Evolutionary conservation across 2,888 invertebrate species (phyloP).

Genomic region (Sphaeridia pumilis): DNA sequence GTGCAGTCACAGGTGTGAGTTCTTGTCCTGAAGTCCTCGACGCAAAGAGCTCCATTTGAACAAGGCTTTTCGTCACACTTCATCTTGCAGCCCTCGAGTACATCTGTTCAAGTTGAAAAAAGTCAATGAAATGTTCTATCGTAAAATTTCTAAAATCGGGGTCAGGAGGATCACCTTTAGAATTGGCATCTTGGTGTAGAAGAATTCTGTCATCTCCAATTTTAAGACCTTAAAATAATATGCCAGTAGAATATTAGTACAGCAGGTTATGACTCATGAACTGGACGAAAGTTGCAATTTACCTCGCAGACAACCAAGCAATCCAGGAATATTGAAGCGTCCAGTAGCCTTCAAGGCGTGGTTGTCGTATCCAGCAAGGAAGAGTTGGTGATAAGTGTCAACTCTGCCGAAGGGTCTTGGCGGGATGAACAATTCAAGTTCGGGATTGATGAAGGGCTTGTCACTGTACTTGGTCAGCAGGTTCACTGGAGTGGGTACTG

Average conservation of each 20-base stretch:
- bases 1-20: constrained; percentile 79
- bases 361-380: constrained; percentile 72
- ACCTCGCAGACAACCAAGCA: constrained; percentile 22
- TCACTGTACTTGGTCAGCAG: constrained; percentile 66
- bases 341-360: constrained; percentile 55
- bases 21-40: constrained; percentile 75
- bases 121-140: not conserved
- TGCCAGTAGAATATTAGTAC: not conserved
- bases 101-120: constrained; percentile 17
- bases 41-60: constrained; percentile 73
- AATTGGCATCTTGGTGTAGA: constrained; percentile 25
- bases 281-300: not conserved
- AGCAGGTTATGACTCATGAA: too few relatives aligned
- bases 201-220: constrained; percentile 61
- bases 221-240: constrained; percentile 60
- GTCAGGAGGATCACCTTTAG: constrained; percentile 13
- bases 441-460: constrained; percentile 75
- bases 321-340: constrained; percentile 52
- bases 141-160: not conserved
- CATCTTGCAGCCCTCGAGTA: constrained; percentile 68
- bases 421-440: constrained; percentile 71
- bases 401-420: constrained; percentile 80
- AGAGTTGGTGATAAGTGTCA: constrained; percentile 72
- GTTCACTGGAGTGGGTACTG: constrained; percentile 55
- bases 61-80: constrained; percentile 79